phyloP scores from a whole-genome alignment of 2,888 invertebrate genomes.

The Cephus spinipes region DNA sequence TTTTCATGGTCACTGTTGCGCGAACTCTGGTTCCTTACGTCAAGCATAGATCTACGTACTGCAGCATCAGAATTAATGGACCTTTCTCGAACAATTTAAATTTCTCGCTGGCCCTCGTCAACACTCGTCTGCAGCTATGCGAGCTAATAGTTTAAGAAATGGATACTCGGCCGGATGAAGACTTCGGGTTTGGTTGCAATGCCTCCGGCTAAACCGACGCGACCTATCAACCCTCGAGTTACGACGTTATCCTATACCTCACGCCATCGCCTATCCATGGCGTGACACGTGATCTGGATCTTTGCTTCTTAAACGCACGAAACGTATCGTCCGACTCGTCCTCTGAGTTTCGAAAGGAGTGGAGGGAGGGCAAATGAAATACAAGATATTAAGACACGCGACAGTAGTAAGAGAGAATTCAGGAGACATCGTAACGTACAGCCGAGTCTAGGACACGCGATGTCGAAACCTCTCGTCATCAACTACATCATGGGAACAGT shows the following conservation, averaged over 20 bases:
- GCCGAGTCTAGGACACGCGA: neutral
- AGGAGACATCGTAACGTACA: neutral
- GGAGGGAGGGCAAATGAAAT: neutral
- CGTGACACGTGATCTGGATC: slow-evolving; percentile 42
- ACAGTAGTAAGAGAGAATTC: neutral
- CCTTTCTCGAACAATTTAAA: neutral
- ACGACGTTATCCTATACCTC: slow-evolving; percentile 46
- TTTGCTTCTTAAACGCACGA: slow-evolving; percentile 14
- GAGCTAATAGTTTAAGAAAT: neutral
- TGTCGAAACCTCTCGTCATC: neutral
- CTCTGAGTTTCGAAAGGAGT: neutral
- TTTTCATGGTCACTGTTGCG: neutral
- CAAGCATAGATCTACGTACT: neutral
- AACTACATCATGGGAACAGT: neutral
- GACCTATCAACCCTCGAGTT: slow-evolving; percentile 24
- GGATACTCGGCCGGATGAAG: neutral
- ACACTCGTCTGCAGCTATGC: neutral
- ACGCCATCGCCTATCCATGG: slow-evolving; percentile 38
- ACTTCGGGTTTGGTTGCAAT: slow-evolving; percentile 2
- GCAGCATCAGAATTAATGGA: neutral
- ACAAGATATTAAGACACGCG: neutral
- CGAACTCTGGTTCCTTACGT: neutral
- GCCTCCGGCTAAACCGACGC: slow-evolving; percentile 1
- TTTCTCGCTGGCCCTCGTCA: neutral
- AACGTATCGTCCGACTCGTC: neutral